Evolutionary conservation across 2,888 invertebrate genomes (phyloP).

Genomic region (Heteromyza rotundicornis): DNA sequence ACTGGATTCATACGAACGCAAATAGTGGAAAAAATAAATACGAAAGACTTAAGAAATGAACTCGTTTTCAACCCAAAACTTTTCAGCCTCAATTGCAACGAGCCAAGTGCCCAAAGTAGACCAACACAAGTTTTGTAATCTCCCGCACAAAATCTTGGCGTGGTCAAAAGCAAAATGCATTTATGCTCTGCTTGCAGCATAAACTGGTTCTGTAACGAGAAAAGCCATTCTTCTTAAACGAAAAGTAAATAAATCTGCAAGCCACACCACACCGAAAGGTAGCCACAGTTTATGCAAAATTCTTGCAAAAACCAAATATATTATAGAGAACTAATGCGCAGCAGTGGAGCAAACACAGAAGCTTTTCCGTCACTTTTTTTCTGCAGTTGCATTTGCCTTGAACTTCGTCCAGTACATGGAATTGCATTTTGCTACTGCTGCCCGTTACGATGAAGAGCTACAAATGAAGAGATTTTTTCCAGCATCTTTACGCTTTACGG

Average conservation of each 20-base stretch:
- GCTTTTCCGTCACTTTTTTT: background rate
- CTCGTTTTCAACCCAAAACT: slow-evolving; percentile 3
- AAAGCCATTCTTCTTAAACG: too few relatives aligned
- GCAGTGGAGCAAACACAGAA: background rate
- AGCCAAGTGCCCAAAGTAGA: too few relatives aligned
- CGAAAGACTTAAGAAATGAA: slow-evolving; percentile 7
- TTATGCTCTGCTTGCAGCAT: background rate
- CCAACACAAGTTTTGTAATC: too few relatives aligned
- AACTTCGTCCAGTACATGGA: background rate
- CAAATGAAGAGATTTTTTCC: too few relatives aligned
- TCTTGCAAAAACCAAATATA: background rate
- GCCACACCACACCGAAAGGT: too few relatives aligned
- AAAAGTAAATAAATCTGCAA: too few relatives aligned
- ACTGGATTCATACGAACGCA: too few relatives aligned
- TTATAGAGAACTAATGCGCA: too few relatives aligned
- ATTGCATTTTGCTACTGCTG: slow-evolving; percentile 3
- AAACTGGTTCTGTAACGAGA: background rate
- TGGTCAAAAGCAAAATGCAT: slow-evolving; percentile 21
- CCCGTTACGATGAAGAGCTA: background rate
- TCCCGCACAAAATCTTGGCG: slow-evolving; percentile 29
- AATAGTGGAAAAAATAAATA: too few relatives aligned
- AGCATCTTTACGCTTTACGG: too few relatives aligned
- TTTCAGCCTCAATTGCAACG: background rate
- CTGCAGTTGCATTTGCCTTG: background rate
- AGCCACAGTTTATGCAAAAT: background rate